phyloP scores from a whole-genome alignment of 1,140 invertebrate genomes.

The Vollenhovia emeryi region DNA sequence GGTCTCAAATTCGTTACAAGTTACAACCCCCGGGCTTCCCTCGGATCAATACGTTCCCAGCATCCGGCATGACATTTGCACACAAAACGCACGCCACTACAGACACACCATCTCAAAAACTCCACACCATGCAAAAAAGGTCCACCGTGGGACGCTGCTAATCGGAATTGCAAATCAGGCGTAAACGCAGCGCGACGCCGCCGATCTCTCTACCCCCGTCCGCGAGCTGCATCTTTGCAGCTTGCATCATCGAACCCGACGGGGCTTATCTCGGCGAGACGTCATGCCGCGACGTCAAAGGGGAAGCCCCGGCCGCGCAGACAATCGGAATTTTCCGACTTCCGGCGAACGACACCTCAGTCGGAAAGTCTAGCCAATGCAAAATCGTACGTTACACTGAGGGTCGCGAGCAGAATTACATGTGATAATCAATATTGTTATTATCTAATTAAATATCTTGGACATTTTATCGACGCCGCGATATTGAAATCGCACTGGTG shows the following conservation, averaged over 20 bases:
- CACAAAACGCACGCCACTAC: constrained; percentile 50
- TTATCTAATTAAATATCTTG: background rate
- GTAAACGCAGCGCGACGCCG: constrained; percentile 43
- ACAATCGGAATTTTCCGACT: constrained; percentile 44
- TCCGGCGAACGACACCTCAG: background rate
- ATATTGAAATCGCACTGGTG: background rate
- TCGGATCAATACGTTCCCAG: constrained; percentile 43
- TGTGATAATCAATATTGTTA: background rate
- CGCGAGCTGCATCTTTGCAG: background rate
- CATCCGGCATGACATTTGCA: constrained; percentile 45
- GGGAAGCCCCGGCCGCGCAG: background rate
- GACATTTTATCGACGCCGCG: background rate
- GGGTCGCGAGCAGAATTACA: background rate
- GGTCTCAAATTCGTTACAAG: background rate
- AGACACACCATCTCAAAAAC: constrained; percentile 43
- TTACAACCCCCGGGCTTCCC: background rate
- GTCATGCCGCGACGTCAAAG: background rate
- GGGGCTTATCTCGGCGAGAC: constrained; percentile 19
- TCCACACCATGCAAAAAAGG: constrained; percentile 49
- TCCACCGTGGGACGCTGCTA: constrained; percentile 27
- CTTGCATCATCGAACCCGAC: constrained; percentile 6
- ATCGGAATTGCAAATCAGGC: constrained; percentile 56
- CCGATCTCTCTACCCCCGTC: constrained; percentile 11
- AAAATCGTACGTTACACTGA: background rate
- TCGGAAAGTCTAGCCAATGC: background rate